Percentiles rank a stretch among this genome's conserved stretches.
Evolutionary conservation across 2,113 vertebrate species (phyloP).

Genomic region (Psilopogon haemacephalus): DNA sequence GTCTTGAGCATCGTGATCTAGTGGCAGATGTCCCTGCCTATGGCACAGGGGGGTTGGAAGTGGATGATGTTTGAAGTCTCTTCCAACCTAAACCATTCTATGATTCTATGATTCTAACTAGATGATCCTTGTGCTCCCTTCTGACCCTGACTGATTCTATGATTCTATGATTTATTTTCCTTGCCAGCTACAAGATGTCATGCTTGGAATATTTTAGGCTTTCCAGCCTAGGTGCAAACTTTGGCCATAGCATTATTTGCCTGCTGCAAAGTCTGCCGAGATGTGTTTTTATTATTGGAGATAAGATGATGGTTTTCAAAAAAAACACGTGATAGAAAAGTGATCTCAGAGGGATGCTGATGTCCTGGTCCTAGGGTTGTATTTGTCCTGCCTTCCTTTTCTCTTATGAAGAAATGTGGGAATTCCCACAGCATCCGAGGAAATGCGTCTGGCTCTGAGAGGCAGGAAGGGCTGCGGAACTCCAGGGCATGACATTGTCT

Average conservation of each 20-base stretch:
- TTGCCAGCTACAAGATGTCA: background rate
- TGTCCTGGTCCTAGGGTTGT: background rate
- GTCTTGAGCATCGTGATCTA: too few relatives aligned
- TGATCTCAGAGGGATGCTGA: background rate
- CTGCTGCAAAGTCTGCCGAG: background rate
- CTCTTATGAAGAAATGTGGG: background rate
- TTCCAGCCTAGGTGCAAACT: background rate
- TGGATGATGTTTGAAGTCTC: too few relatives aligned
- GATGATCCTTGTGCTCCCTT: too few relatives aligned
- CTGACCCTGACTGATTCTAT: too few relatives aligned
- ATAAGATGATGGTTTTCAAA: background rate
- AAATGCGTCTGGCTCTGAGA: rapidly evolving
- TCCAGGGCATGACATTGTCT: background rate
- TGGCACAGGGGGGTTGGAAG: too few relatives aligned
- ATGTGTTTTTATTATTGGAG: background rate
- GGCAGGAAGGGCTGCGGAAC: background rate
- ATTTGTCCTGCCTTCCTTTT: background rate
- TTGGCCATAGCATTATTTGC: background rate
- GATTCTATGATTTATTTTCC: background rate
- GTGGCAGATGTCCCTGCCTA: too few relatives aligned
- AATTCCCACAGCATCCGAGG: background rate
- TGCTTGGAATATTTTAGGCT: background rate
- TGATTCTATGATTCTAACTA: too few relatives aligned
- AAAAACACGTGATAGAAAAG: background rate
- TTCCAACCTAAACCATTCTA: too few relatives aligned